Base-by-base conservation (phyloP, 2,888 invertebrate genomes). In the Xanthia togata region DNA sequence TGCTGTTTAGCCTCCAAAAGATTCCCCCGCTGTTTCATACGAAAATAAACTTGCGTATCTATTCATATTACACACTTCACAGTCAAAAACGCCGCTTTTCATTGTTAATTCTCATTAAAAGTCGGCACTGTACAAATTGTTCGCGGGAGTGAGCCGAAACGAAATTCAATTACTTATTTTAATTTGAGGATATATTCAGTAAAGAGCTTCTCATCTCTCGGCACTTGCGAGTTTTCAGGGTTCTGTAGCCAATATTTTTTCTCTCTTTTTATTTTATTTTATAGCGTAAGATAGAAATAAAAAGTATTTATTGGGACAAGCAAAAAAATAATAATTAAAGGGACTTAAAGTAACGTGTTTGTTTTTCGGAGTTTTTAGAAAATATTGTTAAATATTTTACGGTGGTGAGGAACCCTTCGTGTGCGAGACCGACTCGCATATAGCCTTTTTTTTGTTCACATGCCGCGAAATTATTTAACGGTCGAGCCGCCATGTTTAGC, bases 91-190 rank as follows among this genome's bases (percentile, higher is more conserved):
- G 17, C 12, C 31, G 50, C 50, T 81, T 80, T 84, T 81, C 70
- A 63, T 67, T 67, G 57, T 47, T 76, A 67, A 70, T 73, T 47
- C 67, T 70, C 76, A 76, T 83, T 75, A 76, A 67, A 71, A 80
- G 41, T 80, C 68, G 35, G 55, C 59, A 69, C 65, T 47, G 74
- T 80, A 31, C 20, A 57, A 53, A 73, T 59, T 82, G 70, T 53
- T 74, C 74, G 70, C 69, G 20, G 60, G 65, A 31, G 50, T 83
- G 63, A 70, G 23, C 44, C 50, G 38, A 76, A 73, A 80, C 79
- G 72, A 76, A 86, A 81, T 74, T 73, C 68, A 87, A 78, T 87
- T 85, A 79, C 64, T 63, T 63, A 59, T 69, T 73, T 65, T 67
- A 63, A 81, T 63, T 71, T 53, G 63, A 47, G 47, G 23, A 68